A percentile compares a stretch with the other conserved stretches of the same genome.
Conservation (phyloP, 2,113 vertebrate species). For the Paratilapia polleni region DNA sequence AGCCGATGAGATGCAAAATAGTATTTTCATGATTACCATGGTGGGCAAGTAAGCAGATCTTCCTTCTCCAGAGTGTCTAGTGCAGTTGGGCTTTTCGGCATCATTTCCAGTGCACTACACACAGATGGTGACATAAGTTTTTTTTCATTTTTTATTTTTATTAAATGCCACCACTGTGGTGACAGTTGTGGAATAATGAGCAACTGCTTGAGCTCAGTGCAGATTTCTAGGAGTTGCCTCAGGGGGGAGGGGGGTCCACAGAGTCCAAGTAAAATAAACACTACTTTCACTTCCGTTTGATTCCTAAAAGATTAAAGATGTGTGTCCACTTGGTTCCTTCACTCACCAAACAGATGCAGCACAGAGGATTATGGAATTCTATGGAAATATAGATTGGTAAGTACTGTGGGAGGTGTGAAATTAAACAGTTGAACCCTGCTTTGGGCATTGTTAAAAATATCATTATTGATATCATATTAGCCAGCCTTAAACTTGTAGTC, state of each 20-base stretch:
- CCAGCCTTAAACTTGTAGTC: background rate
- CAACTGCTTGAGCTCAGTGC: background rate
- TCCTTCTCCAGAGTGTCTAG: constrained; percentile 63
- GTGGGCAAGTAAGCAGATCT: constrained; percentile 53
- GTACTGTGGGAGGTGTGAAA: background rate
- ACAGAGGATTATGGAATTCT: constrained; percentile 3
- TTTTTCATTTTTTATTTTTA: background rate
- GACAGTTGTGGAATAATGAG: constrained; percentile 4
- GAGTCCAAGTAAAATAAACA: constrained; percentile 61
- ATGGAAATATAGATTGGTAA: background rate
- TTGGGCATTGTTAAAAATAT: background rate
- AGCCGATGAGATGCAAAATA: constrained; percentile 18
- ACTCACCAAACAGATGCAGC: background rate
- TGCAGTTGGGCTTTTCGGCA: constrained; percentile 74
- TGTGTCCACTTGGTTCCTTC: constrained; percentile 28
- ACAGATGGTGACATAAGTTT: constrained; percentile 60
- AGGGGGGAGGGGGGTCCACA: background rate
- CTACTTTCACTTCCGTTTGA: constrained; percentile 50
- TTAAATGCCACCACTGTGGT: constrained; percentile 17
- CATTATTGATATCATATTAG: background rate
- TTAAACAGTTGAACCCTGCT: background rate
- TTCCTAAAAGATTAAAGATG: constrained; percentile 28
- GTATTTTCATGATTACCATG: constrained; percentile 65
- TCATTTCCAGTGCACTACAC: constrained; percentile 75
- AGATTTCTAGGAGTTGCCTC: constrained; percentile 5